phyloP scores from a whole-genome alignment of 2,113 vertebrate species.

The Pluvianellus socialis region DNA sequence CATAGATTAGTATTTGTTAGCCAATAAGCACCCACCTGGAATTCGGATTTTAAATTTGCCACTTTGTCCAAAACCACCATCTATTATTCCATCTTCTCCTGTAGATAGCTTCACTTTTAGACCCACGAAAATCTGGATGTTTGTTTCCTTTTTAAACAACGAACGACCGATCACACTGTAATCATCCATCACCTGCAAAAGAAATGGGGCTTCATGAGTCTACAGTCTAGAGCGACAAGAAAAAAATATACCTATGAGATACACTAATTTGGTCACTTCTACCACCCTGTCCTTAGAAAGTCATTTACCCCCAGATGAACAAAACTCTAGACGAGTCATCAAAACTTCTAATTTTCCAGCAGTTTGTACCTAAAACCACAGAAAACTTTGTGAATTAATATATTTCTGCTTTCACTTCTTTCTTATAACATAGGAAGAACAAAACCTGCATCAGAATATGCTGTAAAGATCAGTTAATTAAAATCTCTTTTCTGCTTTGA shows the following conservation, averaged over 20 bases:
- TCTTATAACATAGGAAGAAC: background rate
- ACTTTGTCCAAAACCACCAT: conserved; percentile 94
- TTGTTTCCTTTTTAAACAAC: conserved; percentile 98
- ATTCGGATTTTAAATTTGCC: conserved; percentile 94
- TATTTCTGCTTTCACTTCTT: background rate
- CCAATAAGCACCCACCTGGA: conserved; percentile 76
- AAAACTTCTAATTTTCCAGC: background rate
- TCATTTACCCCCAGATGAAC: background rate
- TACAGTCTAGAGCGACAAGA: background rate
- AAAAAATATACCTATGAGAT: background rate
- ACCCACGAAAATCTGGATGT: conserved; percentile 95
- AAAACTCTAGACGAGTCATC: background rate
- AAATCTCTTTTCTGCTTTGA: background rate
- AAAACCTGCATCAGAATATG: background rate
- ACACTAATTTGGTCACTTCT: background rate
- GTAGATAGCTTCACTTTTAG: conserved; percentile 91
- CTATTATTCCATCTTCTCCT: conserved; percentile 88
- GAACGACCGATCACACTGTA: conserved; percentile 92
- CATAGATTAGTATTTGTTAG: background rate
- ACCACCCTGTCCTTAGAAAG: background rate
- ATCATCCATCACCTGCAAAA: conserved; percentile 87
- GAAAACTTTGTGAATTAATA: background rate
- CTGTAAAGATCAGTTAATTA: background rate
- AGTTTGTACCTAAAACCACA: background rate
- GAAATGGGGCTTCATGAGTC: background rate